phyloP scores from a whole-genome alignment of 2,888 invertebrate species.

The Tenthredo mesomela region DNA sequence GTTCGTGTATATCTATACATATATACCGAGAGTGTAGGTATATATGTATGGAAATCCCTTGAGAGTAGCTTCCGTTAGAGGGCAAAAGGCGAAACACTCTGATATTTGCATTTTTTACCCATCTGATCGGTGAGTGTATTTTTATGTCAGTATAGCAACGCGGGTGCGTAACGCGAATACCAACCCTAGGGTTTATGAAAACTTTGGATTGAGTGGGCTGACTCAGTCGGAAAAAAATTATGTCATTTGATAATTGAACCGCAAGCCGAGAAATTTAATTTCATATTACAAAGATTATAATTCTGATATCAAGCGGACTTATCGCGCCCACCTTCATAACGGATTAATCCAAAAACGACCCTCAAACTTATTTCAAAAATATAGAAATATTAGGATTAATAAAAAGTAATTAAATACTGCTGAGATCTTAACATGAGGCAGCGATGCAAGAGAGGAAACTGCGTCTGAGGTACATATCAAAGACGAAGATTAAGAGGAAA shows the following conservation, averaged over 20 bases:
- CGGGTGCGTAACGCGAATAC: background rate
- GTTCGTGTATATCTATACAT: background rate
- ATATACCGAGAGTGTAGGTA: background rate
- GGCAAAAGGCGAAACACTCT: slow-evolving; percentile 33
- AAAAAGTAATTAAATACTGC: background rate
- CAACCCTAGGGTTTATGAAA: background rate
- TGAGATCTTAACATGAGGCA: background rate
- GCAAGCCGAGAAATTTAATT: background rate
- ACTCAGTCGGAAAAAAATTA: slow-evolving; percentile 18
- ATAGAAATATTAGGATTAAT: background rate
- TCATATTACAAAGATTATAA: background rate
- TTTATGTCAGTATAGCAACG: background rate
- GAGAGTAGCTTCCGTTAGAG: background rate
- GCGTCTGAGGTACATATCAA: background rate
- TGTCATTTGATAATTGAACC: slow-evolving; percentile 8
- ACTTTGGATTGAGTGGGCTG: background rate
- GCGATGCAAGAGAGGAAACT: background rate
- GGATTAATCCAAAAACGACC: background rate
- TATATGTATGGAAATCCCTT: background rate
- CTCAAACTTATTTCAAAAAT: background rate
- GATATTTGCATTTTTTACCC: slow-evolving; percentile 49
- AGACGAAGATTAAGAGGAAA: background rate
- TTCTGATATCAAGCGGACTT: background rate
- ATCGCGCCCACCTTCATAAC: background rate
- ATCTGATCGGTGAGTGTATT: slow-evolving; percentile 17